These are phyloP conservation scores for Halictus ligatus DNA, from an alignment of 2,888 invertebrate genomes.

Conservation along the genomic window DNA sequence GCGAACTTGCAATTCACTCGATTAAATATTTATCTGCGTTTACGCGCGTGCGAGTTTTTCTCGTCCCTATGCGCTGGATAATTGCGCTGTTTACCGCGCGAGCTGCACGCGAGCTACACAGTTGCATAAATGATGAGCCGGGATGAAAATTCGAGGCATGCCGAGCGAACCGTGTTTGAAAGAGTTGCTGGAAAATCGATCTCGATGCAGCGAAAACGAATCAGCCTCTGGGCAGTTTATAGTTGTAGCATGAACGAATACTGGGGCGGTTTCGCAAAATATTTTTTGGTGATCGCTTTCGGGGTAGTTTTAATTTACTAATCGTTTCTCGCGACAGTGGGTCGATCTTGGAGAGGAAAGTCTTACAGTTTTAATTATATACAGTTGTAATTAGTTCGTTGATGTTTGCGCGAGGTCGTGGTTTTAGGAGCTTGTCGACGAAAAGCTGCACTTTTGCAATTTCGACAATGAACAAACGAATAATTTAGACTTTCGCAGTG, in stretches of 20 bases:
- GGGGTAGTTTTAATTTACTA: background rate
- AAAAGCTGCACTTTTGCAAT: background rate
- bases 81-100: conserved; percentile 54
- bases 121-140: conserved; percentile 62
- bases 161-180: background rate
- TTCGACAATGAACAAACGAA: background rate
- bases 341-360: background rate
- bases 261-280: background rate
- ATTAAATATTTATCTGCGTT: conserved; percentile 57
- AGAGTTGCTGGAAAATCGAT: background rate
- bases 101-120: conserved; percentile 60
- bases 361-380: too few relatives aligned
- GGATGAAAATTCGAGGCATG: conserved; percentile 27
- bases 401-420: too few relatives aligned
- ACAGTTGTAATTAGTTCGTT: too few relatives aligned
- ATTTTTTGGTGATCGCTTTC: background rate
- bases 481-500: background rate
- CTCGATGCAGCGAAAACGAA: background rate
- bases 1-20: conserved; percentile 57
- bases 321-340: background rate
- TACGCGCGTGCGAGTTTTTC: conserved; percentile 51
- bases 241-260: background rate
- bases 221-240: background rate
- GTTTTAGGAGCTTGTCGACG: background rate
- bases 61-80: conserved; percentile 19